phyloP scores from a whole-genome alignment of 2,888 invertebrate species.

The Conops quadrifasciatus region DNA sequence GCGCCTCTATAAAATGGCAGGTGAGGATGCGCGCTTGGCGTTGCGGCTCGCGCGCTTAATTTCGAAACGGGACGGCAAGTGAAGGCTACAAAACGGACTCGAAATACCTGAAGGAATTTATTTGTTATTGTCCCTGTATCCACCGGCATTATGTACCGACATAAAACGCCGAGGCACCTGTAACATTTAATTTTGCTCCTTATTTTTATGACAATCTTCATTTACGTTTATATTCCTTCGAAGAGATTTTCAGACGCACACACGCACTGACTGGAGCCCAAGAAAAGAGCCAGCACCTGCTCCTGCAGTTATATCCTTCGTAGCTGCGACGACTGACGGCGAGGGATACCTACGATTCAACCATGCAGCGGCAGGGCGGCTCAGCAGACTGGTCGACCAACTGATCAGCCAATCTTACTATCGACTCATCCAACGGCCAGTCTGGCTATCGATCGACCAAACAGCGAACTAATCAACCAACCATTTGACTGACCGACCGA shows the following conservation, averaged over 20 bases:
- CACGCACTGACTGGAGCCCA: constrained; percentile 3
- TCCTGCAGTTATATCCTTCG: constrained; percentile 33
- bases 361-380: no score
- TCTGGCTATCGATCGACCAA: no score
- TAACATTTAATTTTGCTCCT: constrained; percentile 32
- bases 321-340: neutral
- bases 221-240: constrained; percentile 32
- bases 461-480: no score
- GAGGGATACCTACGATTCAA: no score
- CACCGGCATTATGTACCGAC: constrained; percentile 4
- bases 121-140: constrained; percentile 14
- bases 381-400: no score
- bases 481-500: neutral
- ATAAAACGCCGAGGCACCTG: constrained; percentile 31
- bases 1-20: constrained; percentile 17
- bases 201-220: constrained; percentile 37
- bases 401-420: no score
- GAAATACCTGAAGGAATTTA: constrained; percentile 30
- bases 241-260: constrained; percentile 32
- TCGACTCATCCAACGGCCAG: no score
- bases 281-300: constrained; percentile 29
- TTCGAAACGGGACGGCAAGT: neutral
- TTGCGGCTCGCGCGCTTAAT: constrained; percentile 13
- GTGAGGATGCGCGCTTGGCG: constrained; percentile 15
- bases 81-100: constrained; percentile 20